Evolutionary conservation across 2,113 vertebrate genomes (phyloP).

Genomic region (Scopus umbretta): DNA sequence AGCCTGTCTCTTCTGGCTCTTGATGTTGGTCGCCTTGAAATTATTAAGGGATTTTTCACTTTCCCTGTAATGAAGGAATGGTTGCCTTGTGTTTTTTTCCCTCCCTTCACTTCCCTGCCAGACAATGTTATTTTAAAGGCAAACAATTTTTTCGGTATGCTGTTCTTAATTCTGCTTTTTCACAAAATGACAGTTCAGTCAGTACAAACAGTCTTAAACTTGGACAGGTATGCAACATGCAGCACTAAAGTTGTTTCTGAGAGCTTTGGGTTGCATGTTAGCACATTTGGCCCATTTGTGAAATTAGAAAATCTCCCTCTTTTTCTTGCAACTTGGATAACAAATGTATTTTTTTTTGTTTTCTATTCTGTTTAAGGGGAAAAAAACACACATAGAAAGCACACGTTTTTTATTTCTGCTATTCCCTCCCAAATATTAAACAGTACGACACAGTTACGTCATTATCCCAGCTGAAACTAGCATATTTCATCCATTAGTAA

Average conservation of each 20-base stretch:
- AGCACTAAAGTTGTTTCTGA: background rate
- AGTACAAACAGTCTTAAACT: background rate
- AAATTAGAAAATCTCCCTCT: background rate
- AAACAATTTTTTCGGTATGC: background rate
- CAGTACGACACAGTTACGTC: background rate
- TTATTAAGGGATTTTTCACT: background rate
- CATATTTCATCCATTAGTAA: background rate
- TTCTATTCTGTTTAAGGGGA: background rate
- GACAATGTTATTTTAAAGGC: background rate
- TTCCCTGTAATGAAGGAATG: background rate
- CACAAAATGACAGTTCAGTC: background rate
- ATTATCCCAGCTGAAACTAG: background rate
- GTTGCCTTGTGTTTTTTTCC: background rate
- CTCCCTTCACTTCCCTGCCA: background rate
- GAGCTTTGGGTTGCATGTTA: background rate
- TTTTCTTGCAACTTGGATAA: background rate
- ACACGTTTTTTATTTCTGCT: background rate
- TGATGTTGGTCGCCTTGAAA: background rate
- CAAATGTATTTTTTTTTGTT: background rate
- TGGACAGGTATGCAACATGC: background rate
- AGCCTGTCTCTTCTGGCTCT: background rate
- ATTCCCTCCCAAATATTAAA: background rate
- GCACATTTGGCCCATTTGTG: background rate
- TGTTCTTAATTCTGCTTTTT: background rate
- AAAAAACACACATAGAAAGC: background rate